Conservation (phyloP, 2,888 invertebrate genomes). For the Harpalus rubripes region DNA sequence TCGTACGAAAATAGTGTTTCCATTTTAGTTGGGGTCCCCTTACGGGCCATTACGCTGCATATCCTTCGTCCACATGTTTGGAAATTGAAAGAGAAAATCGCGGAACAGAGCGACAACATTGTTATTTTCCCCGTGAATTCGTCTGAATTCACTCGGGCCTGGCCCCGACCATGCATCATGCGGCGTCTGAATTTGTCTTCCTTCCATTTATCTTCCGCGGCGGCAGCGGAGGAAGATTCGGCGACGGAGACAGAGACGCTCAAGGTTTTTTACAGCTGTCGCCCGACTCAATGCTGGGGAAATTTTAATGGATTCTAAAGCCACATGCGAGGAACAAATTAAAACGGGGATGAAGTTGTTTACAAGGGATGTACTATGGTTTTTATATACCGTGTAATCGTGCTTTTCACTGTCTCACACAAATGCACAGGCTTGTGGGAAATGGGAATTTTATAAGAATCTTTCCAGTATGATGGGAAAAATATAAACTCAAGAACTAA, state of each 20-base stretch:
- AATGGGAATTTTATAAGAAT: not conserved
- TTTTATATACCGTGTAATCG: slow-evolving; percentile 4
- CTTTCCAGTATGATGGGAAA: no score
- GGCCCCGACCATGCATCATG: slow-evolving; percentile 53
- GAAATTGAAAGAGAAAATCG: slow-evolving; percentile 18
- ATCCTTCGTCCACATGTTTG: not conserved
- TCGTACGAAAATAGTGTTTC: not conserved
- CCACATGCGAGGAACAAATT: slow-evolving; percentile 63
- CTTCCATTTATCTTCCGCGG: slow-evolving; percentile 55
- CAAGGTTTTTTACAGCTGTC: slow-evolving; percentile 58
- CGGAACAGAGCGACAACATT: slow-evolving; percentile 20
- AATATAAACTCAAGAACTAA: no score
- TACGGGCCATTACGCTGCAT: not conserved
- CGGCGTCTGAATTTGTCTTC: slow-evolving; percentile 49
- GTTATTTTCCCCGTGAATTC: slow-evolving; percentile 52
- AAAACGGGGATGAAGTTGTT: slow-evolving; percentile 57
- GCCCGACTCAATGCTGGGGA: slow-evolving; percentile 23
- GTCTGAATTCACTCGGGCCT: slow-evolving; percentile 32
- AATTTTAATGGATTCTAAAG: slow-evolving; percentile 66
- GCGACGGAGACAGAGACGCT: not conserved
- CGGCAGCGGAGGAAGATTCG: slow-evolving; percentile 18
- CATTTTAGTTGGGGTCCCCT: not conserved
- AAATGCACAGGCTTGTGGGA: not conserved
- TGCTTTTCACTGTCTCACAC: slow-evolving; percentile 4
- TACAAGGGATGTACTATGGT: slow-evolving; percentile 23